Evolutionary conservation across 1,140 invertebrate species (phyloP).

Genomic region (Metaphire vulgaris): DNA sequence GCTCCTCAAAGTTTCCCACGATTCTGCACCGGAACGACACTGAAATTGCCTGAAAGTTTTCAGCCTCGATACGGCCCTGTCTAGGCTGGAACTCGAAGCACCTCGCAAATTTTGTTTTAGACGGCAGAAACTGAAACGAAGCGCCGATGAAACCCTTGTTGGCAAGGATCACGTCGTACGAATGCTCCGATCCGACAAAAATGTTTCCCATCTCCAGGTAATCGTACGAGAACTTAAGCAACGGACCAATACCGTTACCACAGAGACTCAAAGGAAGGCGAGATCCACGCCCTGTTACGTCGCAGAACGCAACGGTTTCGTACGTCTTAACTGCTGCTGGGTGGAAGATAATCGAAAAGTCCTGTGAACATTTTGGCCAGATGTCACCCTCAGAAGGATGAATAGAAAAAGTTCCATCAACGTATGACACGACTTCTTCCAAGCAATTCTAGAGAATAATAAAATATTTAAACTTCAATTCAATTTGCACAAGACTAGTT

Average conservation of each 20-base stretch:
- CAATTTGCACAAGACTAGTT: neutral
- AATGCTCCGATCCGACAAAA: constrained; percentile 49
- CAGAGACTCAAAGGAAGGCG: constrained; percentile 47
- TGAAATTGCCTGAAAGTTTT: constrained; percentile 48
- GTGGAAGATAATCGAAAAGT: constrained; percentile 49
- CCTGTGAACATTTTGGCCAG: constrained; percentile 48
- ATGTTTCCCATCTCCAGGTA: constrained; percentile 50
- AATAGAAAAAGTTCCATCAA: constrained; percentile 48
- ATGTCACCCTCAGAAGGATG: constrained; percentile 52
- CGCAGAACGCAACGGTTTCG: constrained; percentile 47
- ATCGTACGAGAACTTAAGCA: constrained; percentile 47
- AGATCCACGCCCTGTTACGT: constrained; percentile 49
- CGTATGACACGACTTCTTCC: constrained; percentile 39
- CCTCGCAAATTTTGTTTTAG: constrained; percentile 41
- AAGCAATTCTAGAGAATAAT: no score
- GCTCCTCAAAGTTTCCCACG: constrained; percentile 50
- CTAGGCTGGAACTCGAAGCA: constrained; percentile 50
- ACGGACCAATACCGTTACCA: constrained; percentile 49
- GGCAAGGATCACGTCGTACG: constrained; percentile 50
- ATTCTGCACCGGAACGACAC: constrained; percentile 43
- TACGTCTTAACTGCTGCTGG: constrained; percentile 48
- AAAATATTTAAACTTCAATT: no score
- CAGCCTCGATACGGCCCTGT: constrained; percentile 50
- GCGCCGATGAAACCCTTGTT: constrained; percentile 53
- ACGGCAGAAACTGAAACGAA: constrained; percentile 44